These are phyloP conservation scores for Sebastes itinus DNA, from an alignment of 2,797 vertebrate genomes.

Conservation along the genomic window DNA sequence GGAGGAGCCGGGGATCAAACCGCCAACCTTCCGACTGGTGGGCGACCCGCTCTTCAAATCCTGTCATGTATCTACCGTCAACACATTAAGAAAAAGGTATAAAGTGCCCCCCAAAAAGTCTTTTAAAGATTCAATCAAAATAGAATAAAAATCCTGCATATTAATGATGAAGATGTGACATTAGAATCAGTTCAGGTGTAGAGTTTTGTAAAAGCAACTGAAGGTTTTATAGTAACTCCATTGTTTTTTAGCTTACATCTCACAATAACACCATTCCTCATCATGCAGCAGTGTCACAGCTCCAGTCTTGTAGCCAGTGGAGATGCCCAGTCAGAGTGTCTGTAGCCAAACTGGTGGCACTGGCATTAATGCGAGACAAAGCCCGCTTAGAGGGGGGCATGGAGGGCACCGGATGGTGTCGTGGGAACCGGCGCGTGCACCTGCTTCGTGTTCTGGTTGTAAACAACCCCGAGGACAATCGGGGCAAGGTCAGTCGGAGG, in stretches of 20 bases:
- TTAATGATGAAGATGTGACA: not conserved
- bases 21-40: too few species aligned
- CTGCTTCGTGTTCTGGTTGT: conserved; percentile 63
- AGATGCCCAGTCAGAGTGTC: not conserved
- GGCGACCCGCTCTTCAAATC: too few species aligned
- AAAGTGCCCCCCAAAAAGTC: not conserved
- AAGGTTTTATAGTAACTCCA: not conserved
- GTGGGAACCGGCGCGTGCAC: conserved; percentile 58
- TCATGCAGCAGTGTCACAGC: not conserved
- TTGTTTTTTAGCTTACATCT: not conserved
- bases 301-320: not conserved
- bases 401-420: conserved; percentile 28
- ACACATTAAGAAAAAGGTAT: not conserved
- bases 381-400: conserved; percentile 21
- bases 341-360: conserved; percentile 22
- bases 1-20: too few species aligned
- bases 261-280: not conserved
- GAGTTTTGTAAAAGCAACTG: not conserved
- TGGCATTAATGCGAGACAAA: conserved; percentile 34
- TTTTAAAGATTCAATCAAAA: not conserved
- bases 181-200: not conserved
- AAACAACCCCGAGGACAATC: conserved; percentile 59
- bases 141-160: not conserved
- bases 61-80: too few species aligned
- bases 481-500: conserved; percentile 25